phyloP scores from a whole-genome alignment of 2,113 vertebrate genomes.

The Speoplatyrhinus poulsoni region DNA sequence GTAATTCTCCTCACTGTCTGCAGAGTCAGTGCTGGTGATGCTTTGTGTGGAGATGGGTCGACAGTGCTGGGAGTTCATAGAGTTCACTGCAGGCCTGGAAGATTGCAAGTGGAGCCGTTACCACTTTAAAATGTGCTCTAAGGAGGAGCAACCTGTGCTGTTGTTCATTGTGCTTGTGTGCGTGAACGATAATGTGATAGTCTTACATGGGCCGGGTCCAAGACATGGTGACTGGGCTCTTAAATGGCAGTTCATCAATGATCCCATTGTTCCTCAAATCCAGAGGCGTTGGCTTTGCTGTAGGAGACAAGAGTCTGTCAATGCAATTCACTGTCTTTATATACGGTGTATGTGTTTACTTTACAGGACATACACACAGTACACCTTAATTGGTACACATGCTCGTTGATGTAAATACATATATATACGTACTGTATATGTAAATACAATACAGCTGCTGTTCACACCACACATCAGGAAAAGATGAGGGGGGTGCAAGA shows the following conservation, averaged over 20 bases:
- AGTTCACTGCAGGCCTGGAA: conserved; percentile 84
- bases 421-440: too few relatives aligned
- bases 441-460: too few relatives aligned
- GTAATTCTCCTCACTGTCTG: conserved; percentile 98
- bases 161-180: neutral
- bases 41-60: conserved; percentile 97
- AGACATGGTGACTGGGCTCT: conserved; percentile 93
- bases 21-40: conserved; percentile 98
- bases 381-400: too few relatives aligned
- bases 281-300: conserved; percentile 92
- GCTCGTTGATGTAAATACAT: too few relatives aligned
- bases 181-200: conserved; percentile 6
- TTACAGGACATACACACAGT: too few relatives aligned
- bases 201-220: conserved; percentile 95
- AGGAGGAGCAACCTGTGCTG: conserved; percentile 12
- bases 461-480: too few relatives aligned
- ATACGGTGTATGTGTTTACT: too few relatives aligned
- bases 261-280: conserved; percentile 91
- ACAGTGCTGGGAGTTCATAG: conserved; percentile 87
- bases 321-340: conserved; percentile 7
- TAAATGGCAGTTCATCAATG: conserved; percentile 97
- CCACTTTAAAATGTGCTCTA: conserved; percentile 14
- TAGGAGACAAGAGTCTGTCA: conserved; percentile 41
- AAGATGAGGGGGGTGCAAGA: too few relatives aligned
- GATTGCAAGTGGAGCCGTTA: conserved; percentile 27